Evolutionary conservation across 2,888 invertebrate species (phyloP).

Genomic region (Allolobophora icterica): DNA sequence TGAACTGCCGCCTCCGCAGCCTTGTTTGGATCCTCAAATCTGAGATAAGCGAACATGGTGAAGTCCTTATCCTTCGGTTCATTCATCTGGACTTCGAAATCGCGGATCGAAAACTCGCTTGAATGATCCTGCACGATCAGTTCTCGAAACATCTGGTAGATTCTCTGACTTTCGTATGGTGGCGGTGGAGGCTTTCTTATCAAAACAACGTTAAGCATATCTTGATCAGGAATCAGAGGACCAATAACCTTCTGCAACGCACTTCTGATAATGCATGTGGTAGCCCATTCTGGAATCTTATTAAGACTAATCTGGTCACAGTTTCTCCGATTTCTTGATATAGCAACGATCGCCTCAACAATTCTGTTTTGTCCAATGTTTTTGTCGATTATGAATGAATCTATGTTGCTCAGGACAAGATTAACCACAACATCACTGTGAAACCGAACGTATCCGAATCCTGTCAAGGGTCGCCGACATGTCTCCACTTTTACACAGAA

Average conservation of each 20-base stretch:
- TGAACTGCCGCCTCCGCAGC: background rate
- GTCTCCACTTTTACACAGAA: slow-evolving; percentile 5
- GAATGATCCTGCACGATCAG: background rate
- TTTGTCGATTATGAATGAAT: background rate
- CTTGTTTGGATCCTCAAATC: slow-evolving; percentile 22
- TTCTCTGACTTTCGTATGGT: background rate
- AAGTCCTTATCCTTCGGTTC: slow-evolving; percentile 39
- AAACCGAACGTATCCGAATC: background rate
- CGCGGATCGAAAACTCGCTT: background rate
- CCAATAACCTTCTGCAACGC: background rate
- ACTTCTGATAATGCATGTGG: background rate
- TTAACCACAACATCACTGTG: background rate
- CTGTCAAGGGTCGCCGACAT: slow-evolving; percentile 9
- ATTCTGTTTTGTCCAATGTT: background rate
- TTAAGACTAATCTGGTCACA: background rate
- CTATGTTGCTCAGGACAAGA: background rate
- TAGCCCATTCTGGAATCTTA: background rate
- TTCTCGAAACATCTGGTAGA: background rate
- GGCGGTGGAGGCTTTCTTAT: background rate
- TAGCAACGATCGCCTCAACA: background rate
- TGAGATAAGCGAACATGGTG: slow-evolving; percentile 30
- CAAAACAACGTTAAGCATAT: slow-evolving; percentile 2
- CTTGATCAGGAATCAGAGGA: background rate
- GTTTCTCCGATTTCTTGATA: background rate
- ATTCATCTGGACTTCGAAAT: slow-evolving; percentile 18